Base-by-base conservation (phyloP, 1,140 invertebrate species). In the Druon quercuslanigerum region DNA sequence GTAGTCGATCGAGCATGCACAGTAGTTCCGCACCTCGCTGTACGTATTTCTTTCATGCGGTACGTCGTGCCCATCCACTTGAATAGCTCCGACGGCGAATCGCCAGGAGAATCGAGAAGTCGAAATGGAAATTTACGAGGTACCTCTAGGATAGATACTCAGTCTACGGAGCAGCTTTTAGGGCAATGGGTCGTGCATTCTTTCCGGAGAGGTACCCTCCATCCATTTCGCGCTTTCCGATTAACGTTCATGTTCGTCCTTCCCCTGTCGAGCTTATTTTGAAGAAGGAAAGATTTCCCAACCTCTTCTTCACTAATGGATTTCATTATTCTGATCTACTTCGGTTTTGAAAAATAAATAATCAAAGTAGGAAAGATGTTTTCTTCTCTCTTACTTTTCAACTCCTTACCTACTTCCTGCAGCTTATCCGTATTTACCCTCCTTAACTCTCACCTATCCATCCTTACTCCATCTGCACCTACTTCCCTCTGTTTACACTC, bases 81-180 rank as follows among this genome's bases (percentile, higher is more conserved):
- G 82, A 82, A 77, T 79, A 72, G 72, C 71, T 80, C 77, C 80
- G 82, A 84, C 87, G 81, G 79, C 82, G 84, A 85, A 83, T 88
- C 85, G 86, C 86, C 86, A 82, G 84, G 83, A 85, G 82, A 83
- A 77, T 81, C 81, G 76, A 79, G 76, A 80, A 84, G 57, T 82
- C 84, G 83, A 85, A 87, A 88, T 85, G 84, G 82, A 88, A 86
- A 88, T 88, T 87, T 88, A 88, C 83, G 87, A 85, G 84, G 66
- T 54, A 80, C 79, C 83, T 77, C 76, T 52, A 78, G 78, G 83
- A 85, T 86, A 83, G 86, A 87, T 86, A 81, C 82, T 77, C 77
- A 75, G 46, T 70, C 79, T 79, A 83, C 79, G 77, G 76, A 83
- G 81, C 84, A 82, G 84, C 84, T 87, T 87, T 88, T 87, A 84